Conservation (phyloP, 2,797 vertebrate species). For the Pogoniulus pusillus region DNA sequence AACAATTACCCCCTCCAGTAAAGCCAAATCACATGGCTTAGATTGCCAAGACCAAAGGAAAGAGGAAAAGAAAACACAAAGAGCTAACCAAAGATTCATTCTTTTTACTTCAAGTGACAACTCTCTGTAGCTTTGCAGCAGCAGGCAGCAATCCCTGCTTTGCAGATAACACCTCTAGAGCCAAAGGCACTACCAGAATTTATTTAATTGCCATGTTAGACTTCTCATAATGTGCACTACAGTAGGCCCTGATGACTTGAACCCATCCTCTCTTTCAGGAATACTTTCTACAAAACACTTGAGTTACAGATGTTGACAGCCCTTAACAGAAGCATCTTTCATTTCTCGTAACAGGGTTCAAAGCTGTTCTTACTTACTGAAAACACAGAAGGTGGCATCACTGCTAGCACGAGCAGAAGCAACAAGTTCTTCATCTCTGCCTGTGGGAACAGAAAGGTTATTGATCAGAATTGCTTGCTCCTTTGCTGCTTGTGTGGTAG, state of each 20-base stretch:
- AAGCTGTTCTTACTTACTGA: conserved; percentile 67
- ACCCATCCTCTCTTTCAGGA: not conserved
- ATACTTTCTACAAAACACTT: not conserved
- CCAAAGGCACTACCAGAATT: not conserved
- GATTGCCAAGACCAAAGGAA: not conserved
- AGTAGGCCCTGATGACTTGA: not conserved
- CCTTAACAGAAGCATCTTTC: not conserved
- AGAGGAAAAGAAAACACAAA: not conserved
- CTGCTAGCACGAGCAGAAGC: conserved; percentile 45
- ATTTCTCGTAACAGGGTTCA: not conserved
- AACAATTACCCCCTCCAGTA: not conserved
- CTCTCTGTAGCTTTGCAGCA: not conserved
- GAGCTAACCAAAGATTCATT: not conserved
- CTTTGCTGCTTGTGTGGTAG: not conserved
- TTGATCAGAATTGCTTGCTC: not conserved
- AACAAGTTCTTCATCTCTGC: conserved; percentile 63
- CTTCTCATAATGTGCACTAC: not conserved
- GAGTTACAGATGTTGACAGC: not conserved
- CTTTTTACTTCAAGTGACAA: not conserved
- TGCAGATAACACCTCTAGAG: not conserved
- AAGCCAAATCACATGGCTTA: not conserved
- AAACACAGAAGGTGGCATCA: conserved; percentile 14
- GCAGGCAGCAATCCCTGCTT: not conserved
- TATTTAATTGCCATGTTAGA: not conserved
- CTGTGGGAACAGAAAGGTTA: conserved; percentile 38